These are phyloP conservation scores for Pungitius pungitius DNA, from an alignment of 2,113 vertebrate species.

Conservation along the genomic window DNA sequence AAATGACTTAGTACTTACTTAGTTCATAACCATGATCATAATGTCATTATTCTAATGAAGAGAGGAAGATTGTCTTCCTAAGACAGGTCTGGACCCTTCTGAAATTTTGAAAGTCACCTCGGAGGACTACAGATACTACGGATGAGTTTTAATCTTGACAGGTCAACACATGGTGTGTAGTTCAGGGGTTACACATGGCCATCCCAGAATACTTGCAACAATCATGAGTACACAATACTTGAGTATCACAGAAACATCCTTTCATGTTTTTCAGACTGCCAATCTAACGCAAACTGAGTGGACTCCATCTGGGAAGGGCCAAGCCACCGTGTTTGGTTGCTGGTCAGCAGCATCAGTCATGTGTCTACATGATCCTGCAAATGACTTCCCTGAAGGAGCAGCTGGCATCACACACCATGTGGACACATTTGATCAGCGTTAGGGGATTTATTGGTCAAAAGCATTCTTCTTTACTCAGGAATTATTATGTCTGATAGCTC, in stretches of 20 bases:
- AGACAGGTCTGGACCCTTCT: not conserved
- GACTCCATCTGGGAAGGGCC: slow-evolving; percentile 12
- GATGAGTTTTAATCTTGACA: not conserved
- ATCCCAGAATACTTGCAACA: slow-evolving; percentile 6
- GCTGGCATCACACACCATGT: not conserved
- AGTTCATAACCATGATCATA: not conserved
- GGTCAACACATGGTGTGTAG: not conserved
- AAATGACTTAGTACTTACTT: not conserved
- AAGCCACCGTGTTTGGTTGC: slow-evolving; percentile 25
- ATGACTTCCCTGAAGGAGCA: slow-evolving; percentile 1
- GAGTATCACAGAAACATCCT: slow-evolving; percentile 12
- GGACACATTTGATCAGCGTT: not conserved
- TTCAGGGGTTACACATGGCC: not conserved
- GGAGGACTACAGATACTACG: not conserved
- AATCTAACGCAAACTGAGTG: not conserved
- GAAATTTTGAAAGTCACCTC: no score
- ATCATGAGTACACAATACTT: not conserved
- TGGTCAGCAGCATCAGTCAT: slow-evolving; percentile 31
- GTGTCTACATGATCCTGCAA: slow-evolving; percentile 29
- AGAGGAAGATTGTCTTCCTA: not conserved
- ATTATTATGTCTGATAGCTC: not conserved
- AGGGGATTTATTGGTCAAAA: not conserved
- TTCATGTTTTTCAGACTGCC: slow-evolving; percentile 8
- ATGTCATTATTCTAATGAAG: no score
- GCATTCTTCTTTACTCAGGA: not conserved